These are phyloP conservation scores for Sylvicola fuscatus DNA, from an alignment of 2,888 invertebrate species.

Conservation along the genomic window DNA sequence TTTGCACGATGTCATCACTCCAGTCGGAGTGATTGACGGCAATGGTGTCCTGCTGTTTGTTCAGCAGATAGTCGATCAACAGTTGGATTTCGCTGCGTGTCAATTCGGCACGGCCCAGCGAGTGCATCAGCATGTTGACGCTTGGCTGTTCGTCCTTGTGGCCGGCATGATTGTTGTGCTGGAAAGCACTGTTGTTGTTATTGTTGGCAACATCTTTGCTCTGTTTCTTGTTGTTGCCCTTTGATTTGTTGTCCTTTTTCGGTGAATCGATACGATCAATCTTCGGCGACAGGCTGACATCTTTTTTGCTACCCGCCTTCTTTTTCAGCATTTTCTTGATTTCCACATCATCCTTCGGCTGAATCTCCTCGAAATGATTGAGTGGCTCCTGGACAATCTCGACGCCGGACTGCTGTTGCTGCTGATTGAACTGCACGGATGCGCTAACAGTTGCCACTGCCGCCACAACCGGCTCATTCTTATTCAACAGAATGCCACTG, in stretches of 20 bases:
- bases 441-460: conserved; percentile 9
- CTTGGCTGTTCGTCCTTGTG: background rate
- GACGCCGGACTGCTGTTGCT: no score
- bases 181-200: no score
- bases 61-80: conserved; percentile 70
- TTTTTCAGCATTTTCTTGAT: conserved; percentile 16
- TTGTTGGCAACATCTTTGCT: no score
- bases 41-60: conserved; percentile 65
- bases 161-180: background rate
- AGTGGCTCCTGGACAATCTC: conserved; percentile 19
- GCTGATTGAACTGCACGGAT: background rate
- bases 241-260: conserved; percentile 16
- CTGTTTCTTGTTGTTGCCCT: no score
- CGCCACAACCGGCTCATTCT: conserved; percentile 16
- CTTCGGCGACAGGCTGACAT: conserved; percentile 2
- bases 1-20: conserved; percentile 75
- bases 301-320: conserved; percentile 12
- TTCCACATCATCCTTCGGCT: conserved; percentile 56
- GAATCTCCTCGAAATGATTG: conserved; percentile 60
- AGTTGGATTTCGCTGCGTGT: conserved; percentile 76
- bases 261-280: conserved; percentile 19
- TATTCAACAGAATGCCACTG: conserved; percentile 20
- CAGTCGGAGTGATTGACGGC: conserved; percentile 57
- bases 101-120: conserved; percentile 61
- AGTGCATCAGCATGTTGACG: conserved; percentile 31